A percentile compares a stretch with the other conserved stretches of the same genome.
phyloP scores from a whole-genome alignment of 1,140 invertebrate species.

The Orussus abietinus region DNA sequence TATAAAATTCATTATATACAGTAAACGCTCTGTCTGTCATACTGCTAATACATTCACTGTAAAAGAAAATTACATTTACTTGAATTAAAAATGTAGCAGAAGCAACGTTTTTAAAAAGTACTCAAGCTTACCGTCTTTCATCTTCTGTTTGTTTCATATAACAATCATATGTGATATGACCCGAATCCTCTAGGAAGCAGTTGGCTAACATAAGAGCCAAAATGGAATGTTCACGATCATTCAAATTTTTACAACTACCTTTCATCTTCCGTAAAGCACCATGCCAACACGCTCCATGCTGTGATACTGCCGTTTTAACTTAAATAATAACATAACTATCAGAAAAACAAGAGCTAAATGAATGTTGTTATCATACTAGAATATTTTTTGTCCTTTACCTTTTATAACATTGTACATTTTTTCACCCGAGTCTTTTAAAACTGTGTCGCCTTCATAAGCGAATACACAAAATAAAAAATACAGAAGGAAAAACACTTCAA shows the following conservation, averaged over 20 bases:
- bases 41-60: constrained; percentile 54
- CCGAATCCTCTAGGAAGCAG: constrained; percentile 64
- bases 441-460: constrained; percentile 16
- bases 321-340: constrained; percentile 12
- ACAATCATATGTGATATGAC: constrained; percentile 56
- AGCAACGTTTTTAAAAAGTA: neutral
- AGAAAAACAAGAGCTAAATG: constrained; percentile 7
- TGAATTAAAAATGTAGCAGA: constrained; percentile 6
- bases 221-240: constrained; percentile 59
- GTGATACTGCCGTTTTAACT: constrained; percentile 48
- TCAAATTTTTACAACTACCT: constrained; percentile 57
- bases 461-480: constrained; percentile 2
- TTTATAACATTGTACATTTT: constrained; percentile 32
- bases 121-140: constrained; percentile 30
- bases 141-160: constrained; percentile 40
- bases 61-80: constrained; percentile 15
- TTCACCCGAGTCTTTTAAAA: constrained; percentile 35
- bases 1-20: constrained; percentile 66
- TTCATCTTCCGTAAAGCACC: constrained; percentile 55
- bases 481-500: too few relatives aligned
- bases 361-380: neutral
- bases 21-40: constrained; percentile 60
- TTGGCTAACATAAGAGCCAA: constrained; percentile 63
- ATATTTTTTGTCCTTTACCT: constrained; percentile 21
- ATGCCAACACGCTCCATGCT: constrained; percentile 64